Evolutionary conservation across 2,888 invertebrate genomes (phyloP), one percentile per base, ranked within the genome.

Genomic region (Lacanobia wlatinum): DNA sequence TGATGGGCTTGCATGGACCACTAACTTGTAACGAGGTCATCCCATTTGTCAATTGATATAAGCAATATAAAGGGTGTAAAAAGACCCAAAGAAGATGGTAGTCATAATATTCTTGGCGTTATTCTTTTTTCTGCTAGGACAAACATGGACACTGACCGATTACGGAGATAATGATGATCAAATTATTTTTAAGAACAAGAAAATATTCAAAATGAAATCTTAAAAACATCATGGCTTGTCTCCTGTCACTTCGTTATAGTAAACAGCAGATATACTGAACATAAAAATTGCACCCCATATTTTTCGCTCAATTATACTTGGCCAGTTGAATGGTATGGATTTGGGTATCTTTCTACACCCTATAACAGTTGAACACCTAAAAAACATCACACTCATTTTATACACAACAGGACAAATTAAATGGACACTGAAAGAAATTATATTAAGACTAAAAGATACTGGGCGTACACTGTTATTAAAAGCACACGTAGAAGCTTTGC

Each of bases 1-100:
- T 96, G 95, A 96, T 89, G 91, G 91, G 90, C 89, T 91, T 95
- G 96, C 95, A 94, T 95, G 95, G 93, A 91, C 84, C 84, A 92
- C 92, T 94, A 94, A 95, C 90, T 89, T 68, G 70, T 83, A 73
- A 62, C 72, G 72, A 75, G 64, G 69, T 80, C 84, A 80, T 71
- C 74, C 76, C 78, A 76, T 82, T 73, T 84, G 83, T 87, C 87
- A 82, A 86, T 86, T 86, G 69, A 56, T 82, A 55, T 71, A 82
- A 84, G 85, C 85, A 78, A 85, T 78, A 78, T 40, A 55, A 40
- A 1, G 46, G 46, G 71, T 78, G 73, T 74, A 53, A 78, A 70
- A 70, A 74, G 70, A n/a, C 38, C 38, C 23, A 18, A 6, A 8
- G 1, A 50, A 21, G 5, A 43, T 8, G 12, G n/a, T 8, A 23